Conservation (phyloP, 2,113 vertebrate genomes). For the Pholis gunnellus region DNA sequence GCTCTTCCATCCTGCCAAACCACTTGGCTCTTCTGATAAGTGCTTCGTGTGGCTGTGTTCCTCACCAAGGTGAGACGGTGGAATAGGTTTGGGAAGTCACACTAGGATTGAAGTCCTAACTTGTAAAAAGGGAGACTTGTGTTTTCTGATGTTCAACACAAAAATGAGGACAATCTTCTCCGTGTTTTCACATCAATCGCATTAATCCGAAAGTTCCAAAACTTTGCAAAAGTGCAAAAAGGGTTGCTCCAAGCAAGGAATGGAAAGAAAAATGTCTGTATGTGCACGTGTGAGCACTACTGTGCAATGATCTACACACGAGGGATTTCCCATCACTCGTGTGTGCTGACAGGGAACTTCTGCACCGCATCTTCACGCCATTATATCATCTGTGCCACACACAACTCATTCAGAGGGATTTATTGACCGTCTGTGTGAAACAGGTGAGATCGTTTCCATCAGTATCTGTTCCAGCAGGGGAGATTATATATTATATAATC, state of each 20-base stretch:
- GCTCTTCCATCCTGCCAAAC: constrained; percentile 35
- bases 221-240: not conserved
- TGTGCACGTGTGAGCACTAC: not conserved
- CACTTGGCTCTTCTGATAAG: constrained; percentile 25
- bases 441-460: constrained; percentile 2
- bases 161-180: not conserved
- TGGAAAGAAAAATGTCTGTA: not conserved
- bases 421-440: constrained; percentile 2
- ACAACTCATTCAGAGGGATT: constrained; percentile 21
- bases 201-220: not conserved
- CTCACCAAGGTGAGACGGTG: not conserved
- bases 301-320: constrained; percentile 8
- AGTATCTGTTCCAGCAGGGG: not conserved
- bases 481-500: not conserved
- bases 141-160: not conserved
- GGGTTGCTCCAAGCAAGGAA: not conserved
- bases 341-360: constrained; percentile 39
- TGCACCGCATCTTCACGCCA: constrained; percentile 2
- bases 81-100: not conserved
- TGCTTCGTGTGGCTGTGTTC: constrained; percentile 16
- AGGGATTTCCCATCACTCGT: constrained; percentile 26
- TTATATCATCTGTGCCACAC: constrained; percentile 29
- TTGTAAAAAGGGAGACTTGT: not conserved
- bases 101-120: not conserved
- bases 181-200: not conserved